Evolutionary conservation across 2,888 invertebrate genomes (phyloP).

Genomic region (Dryobota labecula): DNA sequence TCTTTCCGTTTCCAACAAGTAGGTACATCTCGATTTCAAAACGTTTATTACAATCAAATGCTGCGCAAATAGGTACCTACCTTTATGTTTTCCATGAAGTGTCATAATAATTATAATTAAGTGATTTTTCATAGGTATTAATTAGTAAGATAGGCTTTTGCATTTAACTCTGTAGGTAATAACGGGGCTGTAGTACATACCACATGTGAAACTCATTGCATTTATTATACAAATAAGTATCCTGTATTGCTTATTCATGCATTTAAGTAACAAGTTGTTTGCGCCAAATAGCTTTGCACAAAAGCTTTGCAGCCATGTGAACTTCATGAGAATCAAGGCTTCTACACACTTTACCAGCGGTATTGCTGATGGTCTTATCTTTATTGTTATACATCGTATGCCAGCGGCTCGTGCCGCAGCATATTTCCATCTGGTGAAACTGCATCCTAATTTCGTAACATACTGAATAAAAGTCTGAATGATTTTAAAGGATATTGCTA

Average conservation of each 20-base stretch:
- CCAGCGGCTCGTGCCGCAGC: not conserved
- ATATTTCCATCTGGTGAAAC: not conserved
- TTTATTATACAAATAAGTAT: conserved; percentile 21
- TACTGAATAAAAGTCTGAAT: too few relatives aligned
- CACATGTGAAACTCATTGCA: conserved; percentile 16
- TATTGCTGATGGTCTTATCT: not conserved
- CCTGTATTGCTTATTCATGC: conserved; percentile 1
- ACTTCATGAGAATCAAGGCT: not conserved
- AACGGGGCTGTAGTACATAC: conserved; percentile 19
- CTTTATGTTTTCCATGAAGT: conserved; percentile 21
- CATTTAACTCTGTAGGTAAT: conserved; percentile 24
- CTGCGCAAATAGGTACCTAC: not conserved
- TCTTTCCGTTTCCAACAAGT: conserved; percentile 3
- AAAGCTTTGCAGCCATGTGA: not conserved
- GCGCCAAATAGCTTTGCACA: not conserved
- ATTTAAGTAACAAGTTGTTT: conserved; percentile 1
- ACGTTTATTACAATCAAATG: not conserved
- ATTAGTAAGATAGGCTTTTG: conserved; percentile 22
- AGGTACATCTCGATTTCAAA: not conserved
- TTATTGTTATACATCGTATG: not conserved
- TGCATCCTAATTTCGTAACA: too few relatives aligned
- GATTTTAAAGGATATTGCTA: too few relatives aligned
- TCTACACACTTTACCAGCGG: not conserved
- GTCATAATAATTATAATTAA: conserved; percentile 42
- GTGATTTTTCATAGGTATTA: conserved; percentile 21